A percentile compares a stretch with the other conserved stretches of the same genome.
These are phyloP conservation scores for Parnassius smintheus DNA, from an alignment of 2,888 invertebrate genomes.

Conservation along the genomic window DNA sequence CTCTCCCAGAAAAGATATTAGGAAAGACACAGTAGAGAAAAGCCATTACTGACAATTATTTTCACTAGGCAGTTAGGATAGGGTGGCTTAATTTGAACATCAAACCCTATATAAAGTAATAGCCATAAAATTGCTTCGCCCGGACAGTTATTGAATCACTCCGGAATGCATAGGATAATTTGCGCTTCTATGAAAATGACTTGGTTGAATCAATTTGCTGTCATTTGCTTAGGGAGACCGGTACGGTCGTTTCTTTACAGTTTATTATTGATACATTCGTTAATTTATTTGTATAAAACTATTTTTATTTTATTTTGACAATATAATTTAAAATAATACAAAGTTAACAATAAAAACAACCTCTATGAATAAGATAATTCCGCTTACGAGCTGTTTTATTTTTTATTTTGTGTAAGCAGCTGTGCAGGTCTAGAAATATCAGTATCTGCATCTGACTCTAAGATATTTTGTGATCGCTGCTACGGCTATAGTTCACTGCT, in stretches of 20 bases:
- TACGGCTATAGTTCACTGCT: no score
- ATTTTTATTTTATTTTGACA: no score
- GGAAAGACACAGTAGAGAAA: conserved; percentile 7
- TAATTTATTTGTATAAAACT: no score
- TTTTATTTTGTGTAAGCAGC: no score
- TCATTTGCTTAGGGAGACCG: conserved; percentile 38
- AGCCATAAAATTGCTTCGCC: conserved; percentile 42
- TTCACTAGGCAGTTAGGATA: conserved; percentile 30
- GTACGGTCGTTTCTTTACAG: conserved; percentile 15
- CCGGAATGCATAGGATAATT: conserved; percentile 11
- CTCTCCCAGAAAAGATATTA: neutral
- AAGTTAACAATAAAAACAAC: no score
- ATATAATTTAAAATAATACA: no score
- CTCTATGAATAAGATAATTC: no score
- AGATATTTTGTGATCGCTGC: no score
- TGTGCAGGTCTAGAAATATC: no score
- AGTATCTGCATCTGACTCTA: no score
- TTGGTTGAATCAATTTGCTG: conserved; percentile 47
- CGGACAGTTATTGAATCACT: conserved; percentile 66
- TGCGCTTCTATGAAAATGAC: conserved; percentile 28
- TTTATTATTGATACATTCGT: neutral
- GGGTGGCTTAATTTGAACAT: conserved; percentile 49
- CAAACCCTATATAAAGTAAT: conserved; percentile 48
- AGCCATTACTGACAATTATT: conserved; percentile 23
- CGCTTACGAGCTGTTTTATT: no score